A percentile compares a stretch with the other conserved stretches of the same genome.
Conservation (phyloP, 2,888 invertebrate species). For the Dexiosoma caninum region DNA sequence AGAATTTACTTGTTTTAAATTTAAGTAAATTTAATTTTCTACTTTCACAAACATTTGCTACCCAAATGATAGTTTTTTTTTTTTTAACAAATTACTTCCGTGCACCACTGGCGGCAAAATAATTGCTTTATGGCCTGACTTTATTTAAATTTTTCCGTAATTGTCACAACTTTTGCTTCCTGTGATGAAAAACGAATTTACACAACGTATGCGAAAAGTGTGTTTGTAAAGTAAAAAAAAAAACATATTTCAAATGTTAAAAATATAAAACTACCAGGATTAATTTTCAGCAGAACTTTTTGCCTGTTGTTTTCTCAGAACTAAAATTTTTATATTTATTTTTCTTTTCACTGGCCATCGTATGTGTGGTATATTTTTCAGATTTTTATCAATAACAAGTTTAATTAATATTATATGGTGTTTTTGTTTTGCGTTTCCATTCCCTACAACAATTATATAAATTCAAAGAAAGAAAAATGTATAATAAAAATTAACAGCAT, state of each 20-base stretch:
- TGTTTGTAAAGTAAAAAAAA: neutral
- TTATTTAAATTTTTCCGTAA: neutral
- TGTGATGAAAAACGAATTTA: neutral
- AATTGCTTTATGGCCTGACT: neutral
- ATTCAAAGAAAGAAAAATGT: no score
- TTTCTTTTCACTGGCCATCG: neutral
- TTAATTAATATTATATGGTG: neutral
- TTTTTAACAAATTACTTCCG: neutral
- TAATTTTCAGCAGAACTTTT: constrained; percentile 1
- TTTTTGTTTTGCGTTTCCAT: no score
- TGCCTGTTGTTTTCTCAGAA: neutral
- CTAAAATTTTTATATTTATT: no score
- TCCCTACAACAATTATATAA: no score
- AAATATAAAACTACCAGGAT: constrained; percentile 9
- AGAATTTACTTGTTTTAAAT: no score
- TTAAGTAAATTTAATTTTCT: no score
- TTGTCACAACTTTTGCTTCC: neutral
- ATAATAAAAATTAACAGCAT: no score
- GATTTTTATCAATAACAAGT: neutral
- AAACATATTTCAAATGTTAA: neutral
- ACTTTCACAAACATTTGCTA: no score
- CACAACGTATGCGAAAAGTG: neutral
- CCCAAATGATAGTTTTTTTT: neutral
- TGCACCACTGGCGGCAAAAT: neutral
- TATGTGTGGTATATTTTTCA: constrained; percentile 2